A percentile compares a stretch with the other conserved stretches of the same genome.
These are phyloP conservation scores for Philotrypesis tridentata DNA, from an alignment of 1,140 invertebrate genomes.

Conservation along the genomic window DNA sequence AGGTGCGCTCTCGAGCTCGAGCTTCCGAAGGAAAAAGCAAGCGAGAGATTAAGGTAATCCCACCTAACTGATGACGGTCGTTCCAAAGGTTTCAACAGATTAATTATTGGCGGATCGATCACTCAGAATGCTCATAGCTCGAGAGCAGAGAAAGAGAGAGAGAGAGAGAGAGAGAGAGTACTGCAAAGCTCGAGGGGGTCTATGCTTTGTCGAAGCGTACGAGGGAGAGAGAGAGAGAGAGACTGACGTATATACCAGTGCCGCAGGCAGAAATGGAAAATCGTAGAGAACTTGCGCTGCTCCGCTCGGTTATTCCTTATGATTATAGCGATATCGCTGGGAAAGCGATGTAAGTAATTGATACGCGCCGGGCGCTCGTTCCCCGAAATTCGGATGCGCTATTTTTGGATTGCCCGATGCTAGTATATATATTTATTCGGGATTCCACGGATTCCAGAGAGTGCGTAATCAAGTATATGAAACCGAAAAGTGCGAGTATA, in stretches of 20 bases:
- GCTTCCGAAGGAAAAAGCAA: background rate
- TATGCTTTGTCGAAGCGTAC: background rate
- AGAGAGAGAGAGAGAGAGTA: background rate
- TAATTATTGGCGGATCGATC: constrained; percentile 63
- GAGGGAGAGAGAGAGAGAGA: background rate
- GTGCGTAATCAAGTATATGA: too few relatives aligned
- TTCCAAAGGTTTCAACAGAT: constrained; percentile 70
- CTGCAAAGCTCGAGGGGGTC: background rate
- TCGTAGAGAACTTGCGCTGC: background rate
- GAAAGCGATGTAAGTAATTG: background rate
- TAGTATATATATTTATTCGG: too few relatives aligned
- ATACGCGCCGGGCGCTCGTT: background rate
- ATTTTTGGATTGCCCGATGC: too few relatives aligned
- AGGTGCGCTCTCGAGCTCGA: background rate
- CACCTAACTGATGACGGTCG: constrained; percentile 67
- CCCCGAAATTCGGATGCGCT: too few relatives aligned
- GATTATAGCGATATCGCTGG: background rate
- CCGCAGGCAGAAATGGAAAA: background rate
- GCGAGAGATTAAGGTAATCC: constrained; percentile 67
- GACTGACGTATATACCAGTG: too few relatives aligned
- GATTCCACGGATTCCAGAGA: too few relatives aligned
- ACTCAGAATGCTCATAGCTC: background rate
- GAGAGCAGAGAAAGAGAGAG: background rate
- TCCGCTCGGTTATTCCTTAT: background rate
- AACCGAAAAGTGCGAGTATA: too few relatives aligned